Evolutionary conservation across 2,797 vertebrate genomes (phyloP).

Genomic region (Brotula barbata): DNA sequence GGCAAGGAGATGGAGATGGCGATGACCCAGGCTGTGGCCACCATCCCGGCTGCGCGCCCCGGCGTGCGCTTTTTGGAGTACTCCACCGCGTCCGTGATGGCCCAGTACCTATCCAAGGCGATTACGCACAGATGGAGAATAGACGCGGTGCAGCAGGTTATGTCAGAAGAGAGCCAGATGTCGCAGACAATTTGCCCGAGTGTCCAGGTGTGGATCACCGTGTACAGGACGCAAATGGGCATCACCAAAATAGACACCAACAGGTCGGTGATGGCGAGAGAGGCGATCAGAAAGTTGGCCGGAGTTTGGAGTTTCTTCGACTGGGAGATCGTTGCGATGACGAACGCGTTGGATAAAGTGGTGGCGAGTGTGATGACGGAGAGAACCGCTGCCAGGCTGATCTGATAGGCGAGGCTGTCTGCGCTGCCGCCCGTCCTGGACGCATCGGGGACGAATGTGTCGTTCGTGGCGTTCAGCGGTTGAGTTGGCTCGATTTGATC

Average conservation of each 20-base stretch:
- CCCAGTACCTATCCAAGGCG: constrained; percentile 97
- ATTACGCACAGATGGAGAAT: constrained; percentile 98
- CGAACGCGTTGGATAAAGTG: constrained; percentile 93
- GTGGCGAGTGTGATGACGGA: constrained; percentile 91
- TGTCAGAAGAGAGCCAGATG: constrained; percentile 96
- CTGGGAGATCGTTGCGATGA: constrained; percentile 93
- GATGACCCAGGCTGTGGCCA: constrained; percentile 93
- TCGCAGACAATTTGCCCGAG: constrained; percentile 93
- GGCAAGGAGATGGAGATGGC: constrained; percentile 96
- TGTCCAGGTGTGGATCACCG: constrained; percentile 92
- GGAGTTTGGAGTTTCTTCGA: constrained; percentile 96
- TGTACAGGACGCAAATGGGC: constrained; percentile 94
- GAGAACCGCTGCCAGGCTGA: constrained; percentile 79
- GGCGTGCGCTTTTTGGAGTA: constrained; percentile 94
- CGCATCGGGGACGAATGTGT: constrained; percentile 31
- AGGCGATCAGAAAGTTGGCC: constrained; percentile 97
- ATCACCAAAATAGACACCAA: constrained; percentile 97
- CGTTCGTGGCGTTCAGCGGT: constrained; percentile 53
- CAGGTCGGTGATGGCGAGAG: constrained; percentile 93
- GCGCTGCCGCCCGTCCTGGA: constrained; percentile 32
- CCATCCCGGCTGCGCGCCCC: constrained; percentile 90
- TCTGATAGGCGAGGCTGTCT: constrained; percentile 70
- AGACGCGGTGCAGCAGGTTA: constrained; percentile 98
- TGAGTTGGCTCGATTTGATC: constrained; percentile 59
- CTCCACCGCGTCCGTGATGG: constrained; percentile 96